Evolutionary conservation across 2,113 vertebrate species (phyloP), one percentile per base, ranked within the genome.

Genomic region (Dasypus novemcinctus): DNA sequence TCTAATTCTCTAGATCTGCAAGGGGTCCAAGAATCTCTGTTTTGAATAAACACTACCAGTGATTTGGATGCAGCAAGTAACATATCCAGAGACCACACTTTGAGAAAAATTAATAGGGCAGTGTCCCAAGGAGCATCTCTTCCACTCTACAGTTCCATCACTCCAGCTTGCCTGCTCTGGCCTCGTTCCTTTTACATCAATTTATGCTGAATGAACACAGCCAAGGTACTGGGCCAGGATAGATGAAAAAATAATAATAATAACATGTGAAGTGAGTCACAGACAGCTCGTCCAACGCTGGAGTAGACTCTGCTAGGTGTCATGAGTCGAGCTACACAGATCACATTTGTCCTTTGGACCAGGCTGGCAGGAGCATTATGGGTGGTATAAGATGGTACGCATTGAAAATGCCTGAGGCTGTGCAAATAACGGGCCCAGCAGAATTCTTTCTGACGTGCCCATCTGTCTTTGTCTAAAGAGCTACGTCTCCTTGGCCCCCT

Each of bases 381-480:
- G 52, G n/a, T 83, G 57, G 25, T 46, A 4, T 12, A 59, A 83
- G 43, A 66, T 36, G 4, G 36, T 69, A 12, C 20, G 68, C 5
- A 0, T 0, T n/a, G 21, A 66, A 69, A 61, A 75, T 76, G 76
- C 64, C 86, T 25, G 33, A 82, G 54, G 38, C 69, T 49, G 61
- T 72, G 59, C 21, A 88, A 66, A 90, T n/a, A 63, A 23, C 31
- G 41, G 27, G 46, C 43, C 63, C 38, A 31, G 23, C 59, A 64
- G 75, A 71, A 49, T 38, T 52, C 71, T 95, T 76, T 75, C 90
- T 54, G 29, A 49, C 68, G 63, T 11, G 23, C 54, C 27, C 46
- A 83, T 93, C 82, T 94, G 41, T 92, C 91, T 96, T 93, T 91
- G 74, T 94, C 88, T 91, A 84, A 85, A 38, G 74, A 82, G 46